Evolutionary conservation across 2,113 vertebrate genomes (phyloP).

Genomic region (Epinephelus lanceolatus): DNA sequence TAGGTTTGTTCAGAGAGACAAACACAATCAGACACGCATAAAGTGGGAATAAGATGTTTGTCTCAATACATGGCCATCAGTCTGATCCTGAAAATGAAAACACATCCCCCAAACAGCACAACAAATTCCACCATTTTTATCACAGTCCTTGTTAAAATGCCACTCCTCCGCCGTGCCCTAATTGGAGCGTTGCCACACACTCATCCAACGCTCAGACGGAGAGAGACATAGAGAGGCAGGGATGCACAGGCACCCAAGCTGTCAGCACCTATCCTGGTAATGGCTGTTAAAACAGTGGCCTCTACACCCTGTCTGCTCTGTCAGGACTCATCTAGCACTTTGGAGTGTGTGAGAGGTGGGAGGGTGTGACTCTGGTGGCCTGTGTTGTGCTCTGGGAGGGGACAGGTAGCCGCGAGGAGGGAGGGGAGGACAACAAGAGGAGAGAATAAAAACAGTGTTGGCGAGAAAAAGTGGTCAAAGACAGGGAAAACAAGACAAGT

Average conservation of each 20-base stretch:
- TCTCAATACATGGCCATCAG: not conserved
- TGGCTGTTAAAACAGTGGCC: slow-evolving; percentile 78
- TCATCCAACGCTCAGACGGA: not conserved
- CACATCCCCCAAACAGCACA: not conserved
- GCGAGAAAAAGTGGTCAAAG: not conserved
- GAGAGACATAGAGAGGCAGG: slow-evolving; percentile 16
- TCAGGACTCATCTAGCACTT: slow-evolving; percentile 65
- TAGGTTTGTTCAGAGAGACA: slow-evolving; percentile 6
- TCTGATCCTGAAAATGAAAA: slow-evolving; percentile 13
- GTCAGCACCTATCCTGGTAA: slow-evolving; percentile 77
- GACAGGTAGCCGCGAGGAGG: slow-evolving; percentile 41
- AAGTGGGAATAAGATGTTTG: slow-evolving; percentile 34
- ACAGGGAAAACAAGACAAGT: not conserved
- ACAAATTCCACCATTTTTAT: slow-evolving; percentile 40
- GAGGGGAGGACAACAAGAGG: not conserved
- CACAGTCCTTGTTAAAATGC: slow-evolving; percentile 54
- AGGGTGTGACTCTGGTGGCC: slow-evolving; percentile 34
- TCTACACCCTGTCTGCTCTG: slow-evolving; percentile 73
- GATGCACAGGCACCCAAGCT: slow-evolving; percentile 55
- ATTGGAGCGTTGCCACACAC: slow-evolving; percentile 32
- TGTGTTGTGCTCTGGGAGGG: slow-evolving; percentile 26
- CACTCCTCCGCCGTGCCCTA: slow-evolving; percentile 37
- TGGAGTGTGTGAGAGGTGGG: slow-evolving; percentile 48
- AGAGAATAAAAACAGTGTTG: slow-evolving; percentile 6
- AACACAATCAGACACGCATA: slow-evolving; percentile 18